phyloP scores from a whole-genome alignment of 2,888 invertebrate species.

The Melanophora roralis region DNA sequence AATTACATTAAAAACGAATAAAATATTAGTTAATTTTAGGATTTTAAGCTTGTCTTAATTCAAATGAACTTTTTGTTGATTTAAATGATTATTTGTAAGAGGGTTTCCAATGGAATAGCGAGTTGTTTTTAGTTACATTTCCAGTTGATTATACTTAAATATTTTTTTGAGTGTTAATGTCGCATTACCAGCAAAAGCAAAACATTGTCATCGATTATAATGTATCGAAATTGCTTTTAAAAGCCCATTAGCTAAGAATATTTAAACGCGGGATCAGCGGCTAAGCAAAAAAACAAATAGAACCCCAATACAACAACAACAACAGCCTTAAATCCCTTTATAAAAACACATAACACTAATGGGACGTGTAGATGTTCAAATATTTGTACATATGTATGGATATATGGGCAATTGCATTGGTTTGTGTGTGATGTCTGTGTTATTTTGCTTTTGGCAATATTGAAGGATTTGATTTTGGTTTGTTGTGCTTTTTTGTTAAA shows the following conservation, averaged over 20 bases:
- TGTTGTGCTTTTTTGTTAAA: not conserved
- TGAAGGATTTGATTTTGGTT: constrained; percentile 39
- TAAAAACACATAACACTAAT: constrained; percentile 11
- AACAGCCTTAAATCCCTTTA: not conserved
- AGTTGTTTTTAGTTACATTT: too few relatives aligned
- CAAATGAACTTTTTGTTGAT: too few relatives aligned
- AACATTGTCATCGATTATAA: constrained; percentile 7
- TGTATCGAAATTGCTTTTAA: constrained; percentile 31
- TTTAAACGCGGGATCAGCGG: constrained; percentile 27
- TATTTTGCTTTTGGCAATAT: constrained; percentile 17
- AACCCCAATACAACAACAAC: not conserved
- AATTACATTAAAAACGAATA: too few relatives aligned
- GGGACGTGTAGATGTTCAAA: not conserved
- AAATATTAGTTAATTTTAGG: too few relatives aligned
- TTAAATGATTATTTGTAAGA: too few relatives aligned
- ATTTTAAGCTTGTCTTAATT: too few relatives aligned
- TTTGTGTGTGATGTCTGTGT: constrained; percentile 18
- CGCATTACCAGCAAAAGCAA: not conserved
- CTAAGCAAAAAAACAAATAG: constrained; percentile 5
- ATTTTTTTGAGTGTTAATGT: too few relatives aligned
- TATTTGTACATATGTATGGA: too few relatives aligned
- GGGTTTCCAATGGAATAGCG: too few relatives aligned
- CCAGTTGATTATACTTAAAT: too few relatives aligned
- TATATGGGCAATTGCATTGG: too few relatives aligned
- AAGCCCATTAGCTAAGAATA: constrained; percentile 45